Evolutionary conservation across 37 sponge, comb jelly and placozoan genomes (phyloP).

Genomic region (Aplysina aerophoba): DNA sequence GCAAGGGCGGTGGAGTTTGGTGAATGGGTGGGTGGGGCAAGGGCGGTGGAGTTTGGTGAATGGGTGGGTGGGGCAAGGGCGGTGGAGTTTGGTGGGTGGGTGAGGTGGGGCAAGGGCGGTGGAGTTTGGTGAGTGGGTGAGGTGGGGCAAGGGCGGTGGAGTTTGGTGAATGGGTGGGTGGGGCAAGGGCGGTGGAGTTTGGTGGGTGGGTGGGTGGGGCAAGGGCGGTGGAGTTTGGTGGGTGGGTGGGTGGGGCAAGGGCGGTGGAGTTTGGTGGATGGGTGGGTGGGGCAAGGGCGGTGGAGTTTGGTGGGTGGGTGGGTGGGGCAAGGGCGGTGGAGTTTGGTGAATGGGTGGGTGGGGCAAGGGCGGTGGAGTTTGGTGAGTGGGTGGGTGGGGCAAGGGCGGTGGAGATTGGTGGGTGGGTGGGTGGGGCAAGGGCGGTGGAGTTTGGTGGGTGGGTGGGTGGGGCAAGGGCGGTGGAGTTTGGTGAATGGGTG

Average conservation of each 20-base stretch:
- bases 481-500: no score
- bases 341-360: no score
- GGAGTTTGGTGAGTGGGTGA: conserved; percentile 25
- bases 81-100: background rate
- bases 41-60: no score
- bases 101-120: background rate
- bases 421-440: background rate
- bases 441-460: no score
- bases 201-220: no score
- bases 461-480: background rate
- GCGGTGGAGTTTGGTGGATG: no score
- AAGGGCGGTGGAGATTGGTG: no score
- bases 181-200: background rate
- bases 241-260: background rate
- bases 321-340: background rate
- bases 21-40: background rate
- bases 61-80: background rate
- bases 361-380: background rate
- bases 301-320: no score
- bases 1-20: background rate
- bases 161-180: no score
- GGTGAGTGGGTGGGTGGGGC: no score
- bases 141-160: background rate
- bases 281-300: background rate
- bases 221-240: no score